Base-by-base conservation (phyloP, 2,113 vertebrate genomes). In the Verasper variegatus region DNA sequence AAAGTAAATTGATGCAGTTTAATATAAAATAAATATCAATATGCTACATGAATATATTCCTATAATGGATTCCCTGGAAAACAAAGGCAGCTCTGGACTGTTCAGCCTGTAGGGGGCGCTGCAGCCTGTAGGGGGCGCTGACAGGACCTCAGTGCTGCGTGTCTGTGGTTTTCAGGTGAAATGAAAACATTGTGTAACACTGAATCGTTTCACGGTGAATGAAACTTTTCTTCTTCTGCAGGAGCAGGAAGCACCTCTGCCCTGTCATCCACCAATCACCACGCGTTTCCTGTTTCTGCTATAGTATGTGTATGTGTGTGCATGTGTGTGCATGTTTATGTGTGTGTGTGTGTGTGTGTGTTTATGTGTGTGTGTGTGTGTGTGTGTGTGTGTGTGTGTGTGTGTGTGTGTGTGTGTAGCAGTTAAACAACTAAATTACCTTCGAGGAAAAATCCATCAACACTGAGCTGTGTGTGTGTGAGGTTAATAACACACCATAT, bases 11-110 rank as follows among this genome's bases (percentile, higher is more conserved):
- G 31, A 31, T 31, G 31, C 31, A 31, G 6, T 31, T 31, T 31
- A 31, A 31, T 31, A 31, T 31, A 8, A 31, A 31, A 31, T 31
- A 31, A 31, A 7, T 31, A 31, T 31, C 5, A 31, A 31, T 27
- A 31, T 31, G 31, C 7, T 7, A 31, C 31, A 31, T 31, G 31
- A 31, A 31, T 31, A 31, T 31, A 31, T 31, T 31, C 31, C 1
- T 8, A 31, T 31, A 31, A 31, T 6, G 31, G 31, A 7, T 31
- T 88, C 83, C 86, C 64, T 78, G 63, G 27, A 65, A 86, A 82
- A 90, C 78, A 84, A 78, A 56, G 56, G 75, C 64, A 73, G 72
- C 74, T 70, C 26, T 31, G 40, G 40, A 11, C 12, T 42, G 40
- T 42, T 42, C 40, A 42, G 40, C 15, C 47, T 18, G 45, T 15